Conservation (phyloP, 2,888 invertebrate genomes). For the Hemithea aestivaria region DNA sequence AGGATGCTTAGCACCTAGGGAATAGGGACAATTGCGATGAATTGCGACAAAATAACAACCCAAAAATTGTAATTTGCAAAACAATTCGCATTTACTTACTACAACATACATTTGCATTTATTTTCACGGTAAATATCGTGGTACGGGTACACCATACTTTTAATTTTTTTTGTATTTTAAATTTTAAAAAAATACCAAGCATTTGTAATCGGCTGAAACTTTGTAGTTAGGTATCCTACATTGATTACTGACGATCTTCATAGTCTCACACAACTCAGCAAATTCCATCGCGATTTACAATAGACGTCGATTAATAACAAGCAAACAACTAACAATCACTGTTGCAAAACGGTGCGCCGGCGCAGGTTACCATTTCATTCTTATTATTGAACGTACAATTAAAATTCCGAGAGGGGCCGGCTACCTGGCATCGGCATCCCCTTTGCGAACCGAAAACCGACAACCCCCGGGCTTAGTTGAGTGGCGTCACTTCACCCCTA, state of each 20-base stretch:
- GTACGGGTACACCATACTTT: no score
- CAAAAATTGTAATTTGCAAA: no score
- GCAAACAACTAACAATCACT: constrained; percentile 30
- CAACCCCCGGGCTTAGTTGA: constrained; percentile 26
- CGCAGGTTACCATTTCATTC: constrained; percentile 40
- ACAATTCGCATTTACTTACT: no score
- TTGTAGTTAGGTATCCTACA: no score
- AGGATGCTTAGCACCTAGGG: no score
- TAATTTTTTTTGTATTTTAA: no score
- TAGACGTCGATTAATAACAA: constrained; percentile 40
- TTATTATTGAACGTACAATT: constrained; percentile 47
- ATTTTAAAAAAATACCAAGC: no score
- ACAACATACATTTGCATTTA: no score
- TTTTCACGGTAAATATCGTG: no score
- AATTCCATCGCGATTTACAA: constrained; percentile 24
- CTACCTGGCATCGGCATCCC: constrained; percentile 59
- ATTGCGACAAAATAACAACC: no score
- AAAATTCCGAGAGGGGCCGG: constrained; percentile 56
- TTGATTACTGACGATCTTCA: neutral
- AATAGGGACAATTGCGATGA: no score
- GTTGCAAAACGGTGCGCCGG: constrained; percentile 32
- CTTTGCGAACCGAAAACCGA: constrained; percentile 14
- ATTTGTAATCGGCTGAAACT: no score
- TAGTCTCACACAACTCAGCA: constrained; percentile 3
- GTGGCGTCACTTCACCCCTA: constrained; percentile 48